phyloP scores from a whole-genome alignment of 2,888 invertebrate genomes.

The Athalia cordata region DNA sequence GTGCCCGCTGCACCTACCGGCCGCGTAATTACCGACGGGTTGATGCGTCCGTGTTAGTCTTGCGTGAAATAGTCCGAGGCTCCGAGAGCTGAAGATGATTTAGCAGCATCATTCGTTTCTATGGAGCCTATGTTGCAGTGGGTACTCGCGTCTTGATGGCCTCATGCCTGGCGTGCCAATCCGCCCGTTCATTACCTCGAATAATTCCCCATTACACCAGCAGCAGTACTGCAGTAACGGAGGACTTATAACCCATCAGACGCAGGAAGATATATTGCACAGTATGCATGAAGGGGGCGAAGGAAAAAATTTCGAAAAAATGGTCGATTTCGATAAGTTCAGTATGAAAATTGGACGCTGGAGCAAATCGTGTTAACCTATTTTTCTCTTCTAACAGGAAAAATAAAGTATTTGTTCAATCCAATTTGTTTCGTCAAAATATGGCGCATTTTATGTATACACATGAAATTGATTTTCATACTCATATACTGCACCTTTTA shows the following conservation, averaged over 20 bases:
- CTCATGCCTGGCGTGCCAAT: not conserved
- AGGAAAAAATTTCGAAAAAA: too few species aligned
- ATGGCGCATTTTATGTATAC: constrained; percentile 10
- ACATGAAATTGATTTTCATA: too few species aligned
- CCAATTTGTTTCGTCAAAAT: constrained; percentile 5
- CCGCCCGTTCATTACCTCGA: constrained; percentile 37
- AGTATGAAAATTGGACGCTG: too few species aligned
- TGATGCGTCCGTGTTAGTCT: constrained; percentile 10
- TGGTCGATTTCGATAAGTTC: too few species aligned
- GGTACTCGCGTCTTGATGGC: not conserved
- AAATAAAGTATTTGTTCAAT: too few species aligned
- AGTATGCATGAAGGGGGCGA: constrained; percentile 11
- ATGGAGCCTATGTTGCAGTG: not conserved
- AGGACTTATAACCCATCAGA: not conserved
- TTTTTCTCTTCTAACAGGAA: too few species aligned
- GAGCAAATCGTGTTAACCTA: too few species aligned
- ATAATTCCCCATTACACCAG: constrained; percentile 36
- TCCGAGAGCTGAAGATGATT: constrained; percentile 19
- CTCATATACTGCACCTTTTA: too few species aligned
- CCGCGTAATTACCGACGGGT: constrained; percentile 26
- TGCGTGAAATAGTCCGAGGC: constrained; percentile 37
- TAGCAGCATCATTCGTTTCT: constrained; percentile 31
- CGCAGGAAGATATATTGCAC: not conserved
- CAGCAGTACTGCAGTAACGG: not conserved
- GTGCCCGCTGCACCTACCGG: not conserved